Base-by-base conservation (phyloP, 2,888 invertebrate species). In the Amorpha juglandis region DNA sequence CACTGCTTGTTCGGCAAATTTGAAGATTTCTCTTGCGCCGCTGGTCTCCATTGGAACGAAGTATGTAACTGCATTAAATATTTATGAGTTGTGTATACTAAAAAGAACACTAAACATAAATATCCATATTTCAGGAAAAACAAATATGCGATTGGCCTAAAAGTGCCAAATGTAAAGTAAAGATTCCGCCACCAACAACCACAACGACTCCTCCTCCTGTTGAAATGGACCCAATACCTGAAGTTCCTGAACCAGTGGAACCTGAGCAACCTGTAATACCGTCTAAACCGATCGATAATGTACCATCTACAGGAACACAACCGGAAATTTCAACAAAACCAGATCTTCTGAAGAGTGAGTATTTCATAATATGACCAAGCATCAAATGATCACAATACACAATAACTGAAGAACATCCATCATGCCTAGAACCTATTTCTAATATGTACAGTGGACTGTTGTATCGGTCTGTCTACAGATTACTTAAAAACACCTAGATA, bases 1-100 rank as follows among this genome's bases (percentile, higher is more conserved):
- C 95, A 96, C 70, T 98, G 98, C 75, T 89, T 97, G 19, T 97
- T 97, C 95, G 97, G 97, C 45, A 95, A 96, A 77, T 95, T 95
- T 68, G 95, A 97, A 81, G 94, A 95, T 19, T 96, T 95, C 75
- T 89, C 95, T 14, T 98, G 98, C 83, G 94, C 95, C 51, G 93
- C 95, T 9, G 96, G 96, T 14, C 88, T 97, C 45, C 95, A 97
- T 74, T 97, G 96, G 95, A 97, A 96, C 82, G 93, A 94, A 80
- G 95, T 95, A 89, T 88, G 14, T 51, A 38, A 53, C 21, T 14
- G 6, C 27, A 62, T 16, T 62, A 6, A 16, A 9, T 51, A 21
- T 38, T 11, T 11, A 12, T 58, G 21, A 33, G 1, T 45, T 14
- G 14, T 14, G 11, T 11, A 3, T 45, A 45, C 45, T 45, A 14